Base-by-base conservation (phyloP, 2,888 invertebrate genomes). In the Carabus problematicus region DNA sequence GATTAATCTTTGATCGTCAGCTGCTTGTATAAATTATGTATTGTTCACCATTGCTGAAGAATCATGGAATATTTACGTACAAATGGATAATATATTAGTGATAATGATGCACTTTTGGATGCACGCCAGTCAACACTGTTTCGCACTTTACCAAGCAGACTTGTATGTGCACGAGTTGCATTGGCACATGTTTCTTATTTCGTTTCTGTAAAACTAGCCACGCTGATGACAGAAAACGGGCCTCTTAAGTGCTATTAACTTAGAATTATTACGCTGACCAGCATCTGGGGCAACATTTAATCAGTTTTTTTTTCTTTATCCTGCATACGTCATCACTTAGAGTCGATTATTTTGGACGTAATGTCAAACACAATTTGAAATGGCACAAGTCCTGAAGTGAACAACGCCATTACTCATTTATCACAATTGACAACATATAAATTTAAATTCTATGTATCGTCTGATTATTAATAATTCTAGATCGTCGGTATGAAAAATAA, bases 101-200 rank as follows among this genome's bases (percentile, higher is more conserved):
- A 52, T 52, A 52, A 52, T 14, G 52, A 52, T 52, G 52, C 52
- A 52, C 11, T 16, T 52, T 52, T 52, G 52, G 52, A 52, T 19
- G 19, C 18, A 16, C 19, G 14, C 52, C 52, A 52, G 19, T 52
- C 16, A 8, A 8, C 4, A 16, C 16, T 52, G 52, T 52, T 52
- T 9, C 16, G 6, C 52, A 11, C 12, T 52, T 16, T 19, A 52
- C 18, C 49, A 12, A 49, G 49, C 49, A 11, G 11, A 49, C n/a
- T n/a, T n/a, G n/a, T 16, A 49, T 49, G 12, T 49, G 49, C 16
- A n/a, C n/a, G n/a, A 29, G 2, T 6, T 29, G 29, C 29, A 6
- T 29, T 29, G 29, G 29, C 29, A 29, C 29, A 29, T 29, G 29
- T 29, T 29, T 6, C 29, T 29, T 29, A 29, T 6, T 29, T 29